Conservation (phyloP, 2,113 vertebrate species). For the Acrocephalus arundinaceus region DNA sequence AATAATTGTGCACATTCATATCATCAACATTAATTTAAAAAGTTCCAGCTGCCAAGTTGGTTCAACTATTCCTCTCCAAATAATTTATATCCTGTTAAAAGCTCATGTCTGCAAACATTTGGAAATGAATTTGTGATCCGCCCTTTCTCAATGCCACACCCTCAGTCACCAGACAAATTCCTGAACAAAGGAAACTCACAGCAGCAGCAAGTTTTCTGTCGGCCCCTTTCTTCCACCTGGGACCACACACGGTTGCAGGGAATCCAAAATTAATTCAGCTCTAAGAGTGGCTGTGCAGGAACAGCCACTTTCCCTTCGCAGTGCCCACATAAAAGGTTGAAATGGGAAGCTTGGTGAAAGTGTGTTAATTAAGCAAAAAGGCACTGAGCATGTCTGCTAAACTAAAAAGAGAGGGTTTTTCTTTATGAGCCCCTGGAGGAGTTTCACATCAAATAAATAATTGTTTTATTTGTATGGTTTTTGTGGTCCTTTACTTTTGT, state of each 20-base stretch:
- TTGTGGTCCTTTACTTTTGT: background rate
- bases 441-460: background rate
- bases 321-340: background rate
- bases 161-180: background rate
- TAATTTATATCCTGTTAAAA: background rate
- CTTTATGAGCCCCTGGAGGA: background rate
- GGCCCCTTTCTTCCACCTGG: background rate
- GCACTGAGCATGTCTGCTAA: background rate
- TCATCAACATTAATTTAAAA: background rate
- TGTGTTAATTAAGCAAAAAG: background rate
- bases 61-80: background rate
- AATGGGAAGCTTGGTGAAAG: background rate
- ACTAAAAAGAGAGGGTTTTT: background rate
- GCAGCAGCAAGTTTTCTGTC: background rate
- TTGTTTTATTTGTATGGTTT: background rate
- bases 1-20: background rate
- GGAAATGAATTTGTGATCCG: background rate
- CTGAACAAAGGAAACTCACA: background rate
- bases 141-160: background rate
- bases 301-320: background rate
- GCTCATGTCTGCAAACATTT: background rate
- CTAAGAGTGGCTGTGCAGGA: background rate
- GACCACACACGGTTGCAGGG: background rate
- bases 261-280: background rate
- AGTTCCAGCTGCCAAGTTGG: background rate